A percentile compares a stretch with the other conserved stretches of the same genome.
These are phyloP conservation scores for Sclerodermus sp. DNA, from an alignment of 2,888 invertebrate genomes.

Conservation along the genomic window DNA sequence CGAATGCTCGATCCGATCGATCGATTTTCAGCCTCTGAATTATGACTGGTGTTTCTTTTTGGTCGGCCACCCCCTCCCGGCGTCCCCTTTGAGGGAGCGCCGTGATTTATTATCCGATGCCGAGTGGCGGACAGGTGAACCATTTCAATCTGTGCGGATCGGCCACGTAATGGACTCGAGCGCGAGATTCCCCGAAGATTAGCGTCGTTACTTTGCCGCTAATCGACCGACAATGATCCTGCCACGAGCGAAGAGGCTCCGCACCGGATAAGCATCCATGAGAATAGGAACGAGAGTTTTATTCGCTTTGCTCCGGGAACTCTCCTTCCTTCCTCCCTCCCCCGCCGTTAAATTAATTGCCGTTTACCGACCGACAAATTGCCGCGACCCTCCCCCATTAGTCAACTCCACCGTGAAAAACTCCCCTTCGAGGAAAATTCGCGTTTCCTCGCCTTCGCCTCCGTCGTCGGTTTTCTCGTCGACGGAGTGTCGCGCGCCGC, in stretches of 20 bases:
- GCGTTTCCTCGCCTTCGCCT: too few species aligned
- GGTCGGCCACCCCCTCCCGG: too few species aligned
- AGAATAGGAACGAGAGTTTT: slow-evolving; percentile 11
- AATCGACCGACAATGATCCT: slow-evolving; percentile 28
- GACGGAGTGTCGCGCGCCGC: too few species aligned
- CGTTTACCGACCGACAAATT: neutral
- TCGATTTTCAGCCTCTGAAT: slow-evolving; percentile 18
- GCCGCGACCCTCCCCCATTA: neutral
- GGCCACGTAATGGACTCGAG: slow-evolving; percentile 23
- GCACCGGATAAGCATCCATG: too few species aligned
- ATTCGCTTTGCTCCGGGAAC: neutral
- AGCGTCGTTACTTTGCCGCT: slow-evolving; percentile 19
- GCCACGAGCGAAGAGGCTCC: slow-evolving; percentile 17
- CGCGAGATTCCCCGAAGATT: slow-evolving; percentile 22
- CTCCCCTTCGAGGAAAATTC: too few species aligned
- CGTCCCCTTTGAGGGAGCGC: neutral
- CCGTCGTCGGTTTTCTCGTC: too few species aligned
- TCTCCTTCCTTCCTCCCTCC: neutral
- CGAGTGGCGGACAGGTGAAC: slow-evolving; percentile 41
- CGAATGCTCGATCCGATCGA: neutral
- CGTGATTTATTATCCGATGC: slow-evolving; percentile 39
- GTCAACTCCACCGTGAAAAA: neutral
- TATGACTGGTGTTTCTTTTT: neutral
- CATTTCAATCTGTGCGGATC: slow-evolving; percentile 18
- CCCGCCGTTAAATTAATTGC: neutral